Conservation (phyloP, 2,797 vertebrate genomes). For the Amblyraja radiata region DNA sequence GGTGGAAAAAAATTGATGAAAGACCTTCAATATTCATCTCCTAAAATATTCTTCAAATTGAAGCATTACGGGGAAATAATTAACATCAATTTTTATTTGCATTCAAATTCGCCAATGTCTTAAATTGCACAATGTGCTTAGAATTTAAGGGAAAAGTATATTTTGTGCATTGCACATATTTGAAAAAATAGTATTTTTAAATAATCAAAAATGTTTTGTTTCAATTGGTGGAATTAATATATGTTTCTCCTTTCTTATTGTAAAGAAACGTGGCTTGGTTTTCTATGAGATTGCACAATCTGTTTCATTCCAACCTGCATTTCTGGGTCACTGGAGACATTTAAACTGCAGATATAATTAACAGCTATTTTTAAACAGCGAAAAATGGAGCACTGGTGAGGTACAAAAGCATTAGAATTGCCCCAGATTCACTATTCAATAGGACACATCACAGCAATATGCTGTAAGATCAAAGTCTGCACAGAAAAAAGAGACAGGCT, state of each 20-base stretch:
- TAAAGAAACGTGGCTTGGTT: constrained; percentile 61
- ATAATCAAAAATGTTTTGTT: constrained; percentile 1
- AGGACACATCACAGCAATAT: constrained; percentile 98
- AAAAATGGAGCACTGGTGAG: constrained; percentile 98
- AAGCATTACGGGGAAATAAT: background rate
- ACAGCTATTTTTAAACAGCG: constrained; percentile 99
- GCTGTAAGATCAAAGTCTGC: constrained; percentile 98
- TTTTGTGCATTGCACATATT: background rate
- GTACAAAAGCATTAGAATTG: constrained; percentile 99
- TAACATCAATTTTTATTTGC: background rate
- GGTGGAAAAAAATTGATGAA: background rate
- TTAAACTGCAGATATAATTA: constrained; percentile 99
- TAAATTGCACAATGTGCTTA: constrained; percentile 26
- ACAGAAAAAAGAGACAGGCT: constrained; percentile 86
- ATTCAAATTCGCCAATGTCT: background rate
- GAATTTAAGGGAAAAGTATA: background rate
- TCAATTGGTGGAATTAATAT: constrained; percentile 35
- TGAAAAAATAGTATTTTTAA: background rate
- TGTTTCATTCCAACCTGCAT: constrained; percentile 94
- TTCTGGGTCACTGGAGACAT: constrained; percentile 99
- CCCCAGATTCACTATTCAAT: constrained; percentile 99
- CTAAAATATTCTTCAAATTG: constrained; percentile 17
- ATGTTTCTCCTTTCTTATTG: constrained; percentile 32
- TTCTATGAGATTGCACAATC: constrained; percentile 79
- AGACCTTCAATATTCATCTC: background rate